Conservation (phyloP, 2,113 vertebrate genomes). For the Hippocampus barbouri region DNA sequence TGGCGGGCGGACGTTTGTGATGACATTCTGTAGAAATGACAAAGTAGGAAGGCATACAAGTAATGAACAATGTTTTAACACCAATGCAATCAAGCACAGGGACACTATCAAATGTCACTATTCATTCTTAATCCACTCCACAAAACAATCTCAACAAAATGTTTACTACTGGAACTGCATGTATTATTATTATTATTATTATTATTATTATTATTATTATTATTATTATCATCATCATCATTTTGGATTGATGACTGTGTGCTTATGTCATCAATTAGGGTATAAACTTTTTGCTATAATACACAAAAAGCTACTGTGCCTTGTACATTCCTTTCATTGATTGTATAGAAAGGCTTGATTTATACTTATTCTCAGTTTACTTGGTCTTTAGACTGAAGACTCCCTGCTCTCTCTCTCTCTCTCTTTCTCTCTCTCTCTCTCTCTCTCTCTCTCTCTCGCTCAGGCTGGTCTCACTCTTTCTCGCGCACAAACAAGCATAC, state of each 20-base stretch:
- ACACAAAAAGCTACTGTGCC: constrained; percentile 72
- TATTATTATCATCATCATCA: background rate
- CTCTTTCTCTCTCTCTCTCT: constrained; percentile 47
- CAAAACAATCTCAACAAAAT: background rate
- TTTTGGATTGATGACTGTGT: background rate
- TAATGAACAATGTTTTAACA: background rate
- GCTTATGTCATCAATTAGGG: constrained; percentile 65
- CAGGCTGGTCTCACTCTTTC: constrained; percentile 29
- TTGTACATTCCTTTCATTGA: constrained; percentile 68
- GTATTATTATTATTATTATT: background rate
- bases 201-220: background rate
- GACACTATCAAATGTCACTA: background rate
- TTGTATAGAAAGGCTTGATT: constrained; percentile 34
- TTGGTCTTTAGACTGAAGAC: constrained; percentile 67
- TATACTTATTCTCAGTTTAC: constrained; percentile 76
- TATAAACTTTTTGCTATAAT: constrained; percentile 74
- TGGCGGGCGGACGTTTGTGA: background rate
- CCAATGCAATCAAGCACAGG: background rate
- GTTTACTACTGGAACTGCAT: background rate
- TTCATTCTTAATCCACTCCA: background rate
- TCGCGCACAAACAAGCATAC: constrained; percentile 54
- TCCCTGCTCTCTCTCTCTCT: constrained; percentile 35
- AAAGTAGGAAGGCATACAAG: background rate
- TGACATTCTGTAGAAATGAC: background rate
- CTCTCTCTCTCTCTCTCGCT: constrained; percentile 10